Evolutionary conservation across 2,888 invertebrate genomes (phyloP).

Genomic region (Capitulum mitella): DNA sequence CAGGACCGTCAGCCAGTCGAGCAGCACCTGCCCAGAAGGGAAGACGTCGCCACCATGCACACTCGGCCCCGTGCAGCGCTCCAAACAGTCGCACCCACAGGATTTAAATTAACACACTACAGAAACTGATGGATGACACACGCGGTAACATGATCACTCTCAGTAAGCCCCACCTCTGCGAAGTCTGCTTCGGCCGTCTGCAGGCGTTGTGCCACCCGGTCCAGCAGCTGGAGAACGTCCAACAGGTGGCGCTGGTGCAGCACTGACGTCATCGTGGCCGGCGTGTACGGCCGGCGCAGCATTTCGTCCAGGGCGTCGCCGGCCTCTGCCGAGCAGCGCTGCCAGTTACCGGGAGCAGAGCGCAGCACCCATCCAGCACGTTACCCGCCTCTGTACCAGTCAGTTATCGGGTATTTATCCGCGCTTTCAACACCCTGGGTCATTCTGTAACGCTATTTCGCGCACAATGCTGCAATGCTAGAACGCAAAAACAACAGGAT

Average conservation of each 20-base stretch:
- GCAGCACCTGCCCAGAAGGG: not conserved
- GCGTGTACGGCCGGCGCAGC: slow-evolving; percentile 12
- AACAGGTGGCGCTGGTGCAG: not conserved
- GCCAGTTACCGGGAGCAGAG: not conserved
- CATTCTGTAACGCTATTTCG: too few species aligned
- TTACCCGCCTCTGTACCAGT: not conserved
- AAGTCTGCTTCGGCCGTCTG: not conserved
- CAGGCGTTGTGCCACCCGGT: not conserved
- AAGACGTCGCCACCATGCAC: too few species aligned
- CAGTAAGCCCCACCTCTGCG: not conserved
- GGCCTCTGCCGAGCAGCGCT: not conserved
- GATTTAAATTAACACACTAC: too few species aligned
- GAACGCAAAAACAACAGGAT: not conserved
- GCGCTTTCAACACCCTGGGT: too few species aligned
- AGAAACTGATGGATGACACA: too few species aligned
- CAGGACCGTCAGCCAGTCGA: slow-evolving; percentile 6
- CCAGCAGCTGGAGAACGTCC: not conserved
- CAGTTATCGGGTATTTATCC: not conserved
- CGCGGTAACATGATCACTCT: not conserved
- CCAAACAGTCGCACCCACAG: not conserved
- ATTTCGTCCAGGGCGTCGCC: not conserved
- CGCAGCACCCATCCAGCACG: not conserved
- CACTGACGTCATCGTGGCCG: not conserved
- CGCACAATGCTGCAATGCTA: not conserved
- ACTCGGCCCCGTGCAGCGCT: too few species aligned